Base-by-base conservation (phyloP, 1,140 invertebrate species). In the Acromyrmex heyeri region DNA sequence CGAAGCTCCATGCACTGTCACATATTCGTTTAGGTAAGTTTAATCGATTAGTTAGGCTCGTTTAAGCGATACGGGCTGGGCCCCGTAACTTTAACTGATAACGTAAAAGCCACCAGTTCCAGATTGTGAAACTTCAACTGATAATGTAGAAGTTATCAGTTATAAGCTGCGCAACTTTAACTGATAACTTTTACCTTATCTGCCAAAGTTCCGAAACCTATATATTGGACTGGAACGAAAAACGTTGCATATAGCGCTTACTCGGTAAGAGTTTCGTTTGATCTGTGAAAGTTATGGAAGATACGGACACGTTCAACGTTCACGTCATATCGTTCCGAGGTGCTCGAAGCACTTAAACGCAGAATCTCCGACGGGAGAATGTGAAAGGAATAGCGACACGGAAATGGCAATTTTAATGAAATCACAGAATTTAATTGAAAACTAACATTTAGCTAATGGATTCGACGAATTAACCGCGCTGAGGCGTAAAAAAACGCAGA, bases 381-480 rank as follows among this genome's bases (percentile, higher is more conserved):
- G 62, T 53, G 27, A 24, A 69, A 55, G 38, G 48, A 55, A 53
- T 34, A 48, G 38, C 55, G 53, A 73, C 69, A 44, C 55, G 55
- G 38, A 59, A 61, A 48, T 21, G 67, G 38, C 79, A 61, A 21
- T 75, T 75, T 50, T 73, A 73, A 73, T 70, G 69, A 75, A 83
- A 83, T 83, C 79, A 57, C 55, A 57, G 14, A 83, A 75, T 83
- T 83, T 83, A 83, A 83, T 83, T 73, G 79, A 83, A 83, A 83
- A 73, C 38, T 72, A 83, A 83, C 79, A 83, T 75, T 83, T 73
- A 50, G 79, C 79, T 83, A 83, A 83, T 83, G 79, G 79, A 83
- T 73, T 61, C 79, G 67, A 14, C 79, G 79, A 83, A 72, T 83
- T 83, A 75, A 75, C 69, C 69, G 67, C 79, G 69, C 77, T 21